phyloP scores from a whole-genome alignment of 2,113 vertebrate genomes.

The Odocoileus virginianus region DNA sequence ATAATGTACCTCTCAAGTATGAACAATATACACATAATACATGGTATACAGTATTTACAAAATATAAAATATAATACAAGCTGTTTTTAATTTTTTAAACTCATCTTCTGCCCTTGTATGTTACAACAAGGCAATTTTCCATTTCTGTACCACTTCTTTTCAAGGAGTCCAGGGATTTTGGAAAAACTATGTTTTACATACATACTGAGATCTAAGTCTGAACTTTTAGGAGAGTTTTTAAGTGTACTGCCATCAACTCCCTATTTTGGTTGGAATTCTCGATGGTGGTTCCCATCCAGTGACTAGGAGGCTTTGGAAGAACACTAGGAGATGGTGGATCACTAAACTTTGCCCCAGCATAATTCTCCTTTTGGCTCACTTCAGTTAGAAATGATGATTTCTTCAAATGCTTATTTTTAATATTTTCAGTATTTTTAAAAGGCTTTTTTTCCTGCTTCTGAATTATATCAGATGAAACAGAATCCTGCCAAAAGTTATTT shows the following conservation, averaged over 20 bases:
- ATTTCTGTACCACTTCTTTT: constrained; percentile 72
- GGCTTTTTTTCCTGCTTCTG: constrained; percentile 84
- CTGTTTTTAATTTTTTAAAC: constrained; percentile 67
- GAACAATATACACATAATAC: constrained; percentile 95
- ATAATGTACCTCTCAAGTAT: constrained; percentile 92
- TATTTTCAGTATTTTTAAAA: constrained; percentile 81
- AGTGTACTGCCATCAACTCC: constrained; percentile 91
- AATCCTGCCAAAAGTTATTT: constrained; percentile 80
- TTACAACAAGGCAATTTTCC: constrained; percentile 83
- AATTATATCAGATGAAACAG: constrained; percentile 68
- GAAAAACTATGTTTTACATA: constrained; percentile 61
- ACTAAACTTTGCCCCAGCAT: constrained; percentile 95
- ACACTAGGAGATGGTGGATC: constrained; percentile 96
- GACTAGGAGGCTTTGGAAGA: constrained; percentile 94
- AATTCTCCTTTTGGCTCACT: constrained; percentile 88
- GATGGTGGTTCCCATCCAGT: constrained; percentile 89
- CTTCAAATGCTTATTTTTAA: constrained; percentile 75
- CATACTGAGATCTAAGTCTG: constrained; percentile 77
- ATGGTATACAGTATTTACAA: constrained; percentile 94
- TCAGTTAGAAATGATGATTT: constrained; percentile 77
- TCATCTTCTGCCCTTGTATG: constrained; percentile 78
- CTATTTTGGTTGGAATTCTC: constrained; percentile 82
- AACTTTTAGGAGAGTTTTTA: constrained; percentile 95
- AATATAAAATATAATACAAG: constrained; percentile 88
- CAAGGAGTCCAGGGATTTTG: constrained; percentile 54